These are phyloP conservation scores for Macrochelys suwanniensis DNA, from an alignment of 2,797 vertebrate genomes.

Conservation along the genomic window DNA sequence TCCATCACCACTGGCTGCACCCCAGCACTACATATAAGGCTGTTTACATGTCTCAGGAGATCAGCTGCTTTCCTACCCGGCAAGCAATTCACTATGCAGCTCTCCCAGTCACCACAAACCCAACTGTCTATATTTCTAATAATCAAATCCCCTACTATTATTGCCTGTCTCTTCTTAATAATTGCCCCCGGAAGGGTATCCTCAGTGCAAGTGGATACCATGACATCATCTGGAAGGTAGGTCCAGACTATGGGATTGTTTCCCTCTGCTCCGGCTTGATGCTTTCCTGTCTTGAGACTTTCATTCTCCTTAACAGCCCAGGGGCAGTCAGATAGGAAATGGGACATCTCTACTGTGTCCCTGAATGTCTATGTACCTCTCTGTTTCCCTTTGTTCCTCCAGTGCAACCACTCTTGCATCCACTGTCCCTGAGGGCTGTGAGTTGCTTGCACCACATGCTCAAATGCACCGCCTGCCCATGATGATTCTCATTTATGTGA, in stretches of 20 bases:
- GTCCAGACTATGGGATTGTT: not conserved
- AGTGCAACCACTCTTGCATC: not conserved
- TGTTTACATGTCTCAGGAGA: no score
- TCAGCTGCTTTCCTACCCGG: no score
- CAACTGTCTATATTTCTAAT: no score
- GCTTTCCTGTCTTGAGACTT: not conserved
- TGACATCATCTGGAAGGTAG: not conserved
- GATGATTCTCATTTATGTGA: not conserved
- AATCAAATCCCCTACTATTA: not conserved
- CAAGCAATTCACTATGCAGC: no score
- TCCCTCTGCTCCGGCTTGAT: not conserved
- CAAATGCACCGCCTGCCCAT: not conserved
- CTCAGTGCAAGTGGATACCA: not conserved
- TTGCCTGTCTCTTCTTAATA: not conserved
- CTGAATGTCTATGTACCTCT: not conserved
- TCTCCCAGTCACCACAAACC: no score
- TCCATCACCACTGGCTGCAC: not conserved
- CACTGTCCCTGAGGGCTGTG: not conserved
- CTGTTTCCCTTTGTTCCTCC: not conserved
- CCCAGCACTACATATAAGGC: not conserved
- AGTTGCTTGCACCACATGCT: not conserved
- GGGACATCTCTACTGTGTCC: not conserved
- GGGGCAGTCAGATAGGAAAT: not conserved
- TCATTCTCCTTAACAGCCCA: not conserved
- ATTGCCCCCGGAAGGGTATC: not conserved